phyloP scores from a whole-genome alignment of 2,888 invertebrate genomes.

The Sepioteuthis lessoniana region DNA sequence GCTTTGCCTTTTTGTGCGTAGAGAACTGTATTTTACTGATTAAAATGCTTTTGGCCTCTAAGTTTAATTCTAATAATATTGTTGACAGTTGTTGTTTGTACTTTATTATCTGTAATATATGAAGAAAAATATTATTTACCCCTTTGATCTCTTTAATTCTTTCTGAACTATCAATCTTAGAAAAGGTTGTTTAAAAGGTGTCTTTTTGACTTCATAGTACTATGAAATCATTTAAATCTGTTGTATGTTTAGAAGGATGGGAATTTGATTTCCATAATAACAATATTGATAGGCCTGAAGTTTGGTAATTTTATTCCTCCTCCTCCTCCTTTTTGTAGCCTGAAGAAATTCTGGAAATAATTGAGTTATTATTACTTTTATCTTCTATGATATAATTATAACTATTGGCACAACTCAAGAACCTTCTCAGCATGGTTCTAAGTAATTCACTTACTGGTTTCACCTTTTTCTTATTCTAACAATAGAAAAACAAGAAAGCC shows the following conservation, averaged over 20 bases:
- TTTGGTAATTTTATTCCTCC: neutral
- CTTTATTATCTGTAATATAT: neutral
- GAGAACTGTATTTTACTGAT: too few species aligned
- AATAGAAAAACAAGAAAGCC: neutral
- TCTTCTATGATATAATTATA: neutral
- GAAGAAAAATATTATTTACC: neutral
- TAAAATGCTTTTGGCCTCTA: too few species aligned
- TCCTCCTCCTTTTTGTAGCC: neutral
- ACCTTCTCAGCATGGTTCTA: too few species aligned
- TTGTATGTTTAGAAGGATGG: neutral
- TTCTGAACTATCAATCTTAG: too few species aligned
- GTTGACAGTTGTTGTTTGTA: too few species aligned
- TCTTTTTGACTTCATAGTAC: too few species aligned
- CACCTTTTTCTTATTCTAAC: neutral
- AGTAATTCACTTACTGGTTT: neutral
- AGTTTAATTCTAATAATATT: too few species aligned
- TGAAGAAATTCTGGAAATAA: neutral
- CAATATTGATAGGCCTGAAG: neutral
- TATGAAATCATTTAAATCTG: too few species aligned
- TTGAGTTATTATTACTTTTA: slow-evolving; percentile 1
- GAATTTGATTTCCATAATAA: neutral
- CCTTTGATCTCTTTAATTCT: neutral
- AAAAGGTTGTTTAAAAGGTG: too few species aligned
- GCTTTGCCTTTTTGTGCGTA: too few species aligned
- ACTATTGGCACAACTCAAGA: neutral